phyloP scores from a whole-genome alignment of 1,140 invertebrate genomes.

The Mamestra configurata region DNA sequence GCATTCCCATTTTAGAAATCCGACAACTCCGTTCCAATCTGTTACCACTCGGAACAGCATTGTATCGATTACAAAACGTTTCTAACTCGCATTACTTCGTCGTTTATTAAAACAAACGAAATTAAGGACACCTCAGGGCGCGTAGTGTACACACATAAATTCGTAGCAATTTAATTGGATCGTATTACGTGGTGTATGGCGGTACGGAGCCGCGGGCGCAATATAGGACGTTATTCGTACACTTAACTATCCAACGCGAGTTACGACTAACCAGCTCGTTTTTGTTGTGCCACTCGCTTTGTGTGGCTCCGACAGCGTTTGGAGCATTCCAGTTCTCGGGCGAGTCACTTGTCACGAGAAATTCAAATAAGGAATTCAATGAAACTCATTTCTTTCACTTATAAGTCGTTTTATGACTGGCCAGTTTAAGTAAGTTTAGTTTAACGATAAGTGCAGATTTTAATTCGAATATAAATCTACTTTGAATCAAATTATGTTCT shows the following conservation, averaged over 20 bases:
- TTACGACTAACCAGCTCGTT: conserved; percentile 66
- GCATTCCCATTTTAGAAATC: conserved; percentile 1
- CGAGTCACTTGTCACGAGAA: conserved; percentile 1
- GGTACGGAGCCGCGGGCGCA: conserved; percentile 68
- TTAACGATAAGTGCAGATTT: too few relatives aligned
- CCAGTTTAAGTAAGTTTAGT: too few relatives aligned
- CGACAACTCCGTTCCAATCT: conserved; percentile 24
- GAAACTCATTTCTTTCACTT: too few relatives aligned
- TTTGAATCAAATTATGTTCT: background rate
- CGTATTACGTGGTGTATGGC: conserved; percentile 74
- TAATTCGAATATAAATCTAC: background rate
- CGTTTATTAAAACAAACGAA: conserved; percentile 66
- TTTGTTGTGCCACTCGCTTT: conserved; percentile 52
- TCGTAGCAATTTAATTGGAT: conserved; percentile 79
- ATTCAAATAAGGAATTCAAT: background rate
- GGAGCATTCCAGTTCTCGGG: conserved; percentile 23
- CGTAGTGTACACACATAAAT: conserved; percentile 70
- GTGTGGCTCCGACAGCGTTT: conserved; percentile 26
- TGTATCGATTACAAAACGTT: conserved; percentile 60
- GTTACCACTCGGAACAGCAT: conserved; percentile 23
- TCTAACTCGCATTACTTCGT: conserved; percentile 38
- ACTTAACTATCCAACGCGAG: conserved; percentile 52
- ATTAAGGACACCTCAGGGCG: conserved; percentile 64
- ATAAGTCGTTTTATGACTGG: too few relatives aligned
- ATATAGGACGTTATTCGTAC: conserved; percentile 76